Percentiles rank a stretch among this genome's conserved stretches.
These are phyloP conservation scores for Rallus crepitans DNA, from an alignment of 2,797 vertebrate species.

Conservation along the genomic window DNA sequence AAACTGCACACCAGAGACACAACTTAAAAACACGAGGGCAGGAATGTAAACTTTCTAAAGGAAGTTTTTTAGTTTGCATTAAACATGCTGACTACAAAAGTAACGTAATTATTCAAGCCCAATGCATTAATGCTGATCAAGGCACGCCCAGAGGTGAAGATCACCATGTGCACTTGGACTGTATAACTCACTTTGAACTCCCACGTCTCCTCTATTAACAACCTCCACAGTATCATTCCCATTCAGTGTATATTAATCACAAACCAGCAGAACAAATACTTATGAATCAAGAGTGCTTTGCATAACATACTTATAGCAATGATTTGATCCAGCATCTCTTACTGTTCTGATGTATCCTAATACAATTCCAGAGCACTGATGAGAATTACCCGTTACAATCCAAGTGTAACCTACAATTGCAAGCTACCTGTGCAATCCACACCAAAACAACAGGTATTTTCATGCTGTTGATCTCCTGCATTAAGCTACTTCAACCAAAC, in stretches of 20 bases:
- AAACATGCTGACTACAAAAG: not conserved
- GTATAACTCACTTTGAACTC: not conserved
- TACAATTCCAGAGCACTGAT: not conserved
- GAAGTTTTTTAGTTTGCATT: not conserved
- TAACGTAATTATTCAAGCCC: not conserved
- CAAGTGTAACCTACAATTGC: not conserved
- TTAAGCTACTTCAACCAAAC: not conserved
- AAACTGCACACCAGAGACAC: not conserved
- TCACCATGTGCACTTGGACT: not conserved
- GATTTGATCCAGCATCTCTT: not conserved
- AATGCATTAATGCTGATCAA: not conserved
- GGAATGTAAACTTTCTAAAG: not conserved
- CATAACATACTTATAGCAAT: not conserved
- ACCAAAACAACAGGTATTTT: not conserved
- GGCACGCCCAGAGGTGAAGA: not conserved
- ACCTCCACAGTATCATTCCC: not conserved
- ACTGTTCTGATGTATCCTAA: not conserved
- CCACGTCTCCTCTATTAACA: not conserved
- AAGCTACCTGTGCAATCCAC: not conserved
- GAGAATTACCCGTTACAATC: not conserved
- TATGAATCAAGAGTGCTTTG: not conserved
- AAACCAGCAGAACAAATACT: not conserved
- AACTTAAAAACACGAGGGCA: not conserved
- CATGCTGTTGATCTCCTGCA: not conserved
- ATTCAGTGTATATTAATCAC: not conserved